Evolutionary conservation across 2,797 vertebrate species (phyloP), one percentile per base, ranked within the genome.

Genomic region (Spinus pinus): DNA sequence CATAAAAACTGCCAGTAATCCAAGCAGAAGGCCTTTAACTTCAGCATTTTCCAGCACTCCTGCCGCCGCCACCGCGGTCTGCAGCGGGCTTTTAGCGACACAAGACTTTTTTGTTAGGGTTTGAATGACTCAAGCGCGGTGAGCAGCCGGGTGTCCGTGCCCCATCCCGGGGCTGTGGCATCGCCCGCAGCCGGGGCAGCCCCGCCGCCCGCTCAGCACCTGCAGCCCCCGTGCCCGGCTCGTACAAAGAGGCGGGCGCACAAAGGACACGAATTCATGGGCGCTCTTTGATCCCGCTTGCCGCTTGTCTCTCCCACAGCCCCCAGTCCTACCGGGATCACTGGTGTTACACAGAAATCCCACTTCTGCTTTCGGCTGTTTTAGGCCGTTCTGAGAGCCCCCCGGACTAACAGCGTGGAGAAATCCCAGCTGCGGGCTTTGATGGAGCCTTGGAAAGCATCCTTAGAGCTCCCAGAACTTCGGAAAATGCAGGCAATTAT

Each of bases 1-100:
- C 99, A 99, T 80, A 99, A 98, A 95, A 99, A 99, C 97, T 99
- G 98, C 99, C 99, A 99, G 97, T 99, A 99, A 98, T 99, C 99
- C 99, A 99, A 98, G 98, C 99, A 99, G 95, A 99, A 98, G 60
- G 99, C 98, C 98, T 99, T 99, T 87, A 99, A 97, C 98, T 99
- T 99, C 98, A 99, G 97, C 99, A 99, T 99, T 97, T 96, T 98
- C 94, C 46, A 58, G 65, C 10, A 53, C 79, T 81, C 37, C 81
- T 23, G 9, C 61, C 41, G 94, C 90, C 72, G 95, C 71, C 6
- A 18, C 47, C 9, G 78, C 0, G 42, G 49, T 19, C 57, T 27
- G 93, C 88, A 51, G 93, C 57, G 24, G 20, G 84, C 35, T 84
- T 56, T 53, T 25, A 84, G n/a, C 80, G 33, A 19, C 75, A 61